phyloP scores from a whole-genome alignment of 2,888 invertebrate genomes.

The Drosophila kuntzei region DNA sequence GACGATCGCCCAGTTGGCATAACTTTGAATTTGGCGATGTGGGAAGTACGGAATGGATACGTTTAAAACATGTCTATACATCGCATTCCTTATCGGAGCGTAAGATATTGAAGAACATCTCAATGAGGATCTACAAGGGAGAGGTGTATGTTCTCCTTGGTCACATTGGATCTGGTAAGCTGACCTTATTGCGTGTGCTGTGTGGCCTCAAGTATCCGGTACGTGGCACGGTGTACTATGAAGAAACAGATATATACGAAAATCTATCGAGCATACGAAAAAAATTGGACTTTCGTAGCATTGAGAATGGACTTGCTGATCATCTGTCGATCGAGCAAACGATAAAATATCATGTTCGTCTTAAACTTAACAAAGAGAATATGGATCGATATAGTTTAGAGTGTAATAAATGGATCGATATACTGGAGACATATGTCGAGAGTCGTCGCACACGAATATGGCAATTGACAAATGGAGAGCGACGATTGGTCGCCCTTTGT shows the following conservation, averaged over 20 bases:
- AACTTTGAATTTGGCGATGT: constrained; percentile 75
- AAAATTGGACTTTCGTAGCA: constrained; percentile 91
- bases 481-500: constrained; percentile 90
- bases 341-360: constrained; percentile 90
- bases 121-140: constrained; percentile 74
- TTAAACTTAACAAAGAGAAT: constrained; percentile 86
- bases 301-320: constrained; percentile 92
- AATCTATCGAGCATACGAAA: constrained; percentile 86
- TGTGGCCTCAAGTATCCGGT: constrained; percentile 90
- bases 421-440: constrained; percentile 88
- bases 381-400: constrained; percentile 86
- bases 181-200: constrained; percentile 95
- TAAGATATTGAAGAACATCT: constrained; percentile 68
- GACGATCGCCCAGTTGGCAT: constrained; percentile 57
- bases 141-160: constrained; percentile 88
- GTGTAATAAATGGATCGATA: constrained; percentile 88
- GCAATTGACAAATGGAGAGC: constrained; percentile 90
- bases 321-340: constrained; percentile 93
- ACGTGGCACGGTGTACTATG: constrained; percentile 40
- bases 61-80: constrained; percentile 66
- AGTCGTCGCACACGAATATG: constrained; percentile 86
- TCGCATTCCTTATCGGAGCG: constrained; percentile 35
- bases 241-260: constrained; percentile 86
- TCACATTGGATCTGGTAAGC: constrained; percentile 94
- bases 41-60: constrained; percentile 54